Evolutionary conservation across 1,140 invertebrate species (phyloP).

Genomic region (Tetramorium alpestre): DNA sequence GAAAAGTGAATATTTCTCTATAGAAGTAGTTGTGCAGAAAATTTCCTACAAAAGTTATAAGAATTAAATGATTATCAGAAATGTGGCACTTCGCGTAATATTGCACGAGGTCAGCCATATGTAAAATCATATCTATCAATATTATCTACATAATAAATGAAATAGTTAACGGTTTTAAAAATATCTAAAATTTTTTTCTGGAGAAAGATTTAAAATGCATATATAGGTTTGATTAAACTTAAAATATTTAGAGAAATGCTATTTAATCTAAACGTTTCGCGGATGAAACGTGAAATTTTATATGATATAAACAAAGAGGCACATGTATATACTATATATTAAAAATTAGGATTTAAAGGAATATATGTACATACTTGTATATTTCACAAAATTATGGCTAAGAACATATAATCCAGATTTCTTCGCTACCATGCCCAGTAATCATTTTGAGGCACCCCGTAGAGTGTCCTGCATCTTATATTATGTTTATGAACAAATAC

Average conservation of each 20-base stretch:
- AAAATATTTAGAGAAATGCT: slow-evolving; percentile 9
- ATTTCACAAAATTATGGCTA: slow-evolving; percentile 48
- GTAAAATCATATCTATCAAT: slow-evolving; percentile 54
- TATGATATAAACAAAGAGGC: slow-evolving; percentile 21
- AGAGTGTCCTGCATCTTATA: slow-evolving; percentile 5
- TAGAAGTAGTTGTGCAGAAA: slow-evolving; percentile 54
- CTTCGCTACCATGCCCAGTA: background rate
- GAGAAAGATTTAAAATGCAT: slow-evolving; percentile 17
- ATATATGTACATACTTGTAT: slow-evolving; percentile 54
- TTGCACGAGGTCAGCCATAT: slow-evolving; percentile 20
- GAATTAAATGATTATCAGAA: slow-evolving; percentile 52
- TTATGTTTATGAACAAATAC: slow-evolving; percentile 10
- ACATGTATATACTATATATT: slow-evolving; percentile 23
- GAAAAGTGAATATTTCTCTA: slow-evolving; percentile 54
- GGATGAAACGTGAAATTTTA: slow-evolving; percentile 11
- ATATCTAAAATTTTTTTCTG: background rate
- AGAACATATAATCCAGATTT: slow-evolving; percentile 44
- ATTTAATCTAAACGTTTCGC: slow-evolving; percentile 5
- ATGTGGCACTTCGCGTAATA: slow-evolving; percentile 55
- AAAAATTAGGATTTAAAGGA: slow-evolving; percentile 48
- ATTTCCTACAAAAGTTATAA: slow-evolving; percentile 57
- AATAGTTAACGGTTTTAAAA: slow-evolving; percentile 17
- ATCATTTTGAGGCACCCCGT: slow-evolving; percentile 39
- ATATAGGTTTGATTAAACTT: background rate
- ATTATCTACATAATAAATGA: slow-evolving; percentile 7